Percentiles rank a stretch among this genome's conserved stretches.
Conservation (phyloP, 2,888 invertebrate genomes). For the Drosophila austrosaltans region DNA sequence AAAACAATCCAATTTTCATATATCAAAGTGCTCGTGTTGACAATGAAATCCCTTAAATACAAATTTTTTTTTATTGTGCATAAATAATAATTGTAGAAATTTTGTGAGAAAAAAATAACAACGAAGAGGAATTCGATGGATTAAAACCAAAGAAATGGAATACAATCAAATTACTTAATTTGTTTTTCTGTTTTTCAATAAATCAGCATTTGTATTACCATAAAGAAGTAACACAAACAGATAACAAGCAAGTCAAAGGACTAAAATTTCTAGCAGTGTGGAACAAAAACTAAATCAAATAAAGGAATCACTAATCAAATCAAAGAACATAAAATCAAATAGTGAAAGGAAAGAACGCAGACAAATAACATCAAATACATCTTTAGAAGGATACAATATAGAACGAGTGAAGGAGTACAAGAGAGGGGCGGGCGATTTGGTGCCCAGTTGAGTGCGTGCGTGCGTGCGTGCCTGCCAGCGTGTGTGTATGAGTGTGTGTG, state of each 20-base stretch:
- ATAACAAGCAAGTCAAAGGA: constrained; percentile 8
- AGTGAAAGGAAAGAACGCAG: constrained; percentile 7
- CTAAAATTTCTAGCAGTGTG: constrained; percentile 4
- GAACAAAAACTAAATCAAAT: constrained; percentile 12
- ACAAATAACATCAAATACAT: not conserved
- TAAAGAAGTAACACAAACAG: constrained; percentile 14
- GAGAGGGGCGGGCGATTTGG: not conserved
- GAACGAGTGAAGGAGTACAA: not conserved
- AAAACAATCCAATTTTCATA: too few relatives aligned
- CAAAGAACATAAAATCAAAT: not conserved
- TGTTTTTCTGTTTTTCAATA: not conserved
- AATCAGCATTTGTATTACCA: constrained; percentile 7
- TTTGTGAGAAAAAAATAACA: not conserved
- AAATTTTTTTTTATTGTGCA: not conserved
- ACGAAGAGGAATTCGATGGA: too few relatives aligned
- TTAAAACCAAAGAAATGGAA: too few relatives aligned
- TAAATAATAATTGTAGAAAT: not conserved
- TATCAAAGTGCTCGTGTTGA: too few relatives aligned
- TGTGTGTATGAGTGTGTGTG: constrained; percentile 2
- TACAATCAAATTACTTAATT: too few relatives aligned
- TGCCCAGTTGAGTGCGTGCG: constrained; percentile 2
- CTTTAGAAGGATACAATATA: not conserved
- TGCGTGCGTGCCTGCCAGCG: not conserved
- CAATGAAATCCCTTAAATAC: not conserved
- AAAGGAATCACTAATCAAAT: constrained; percentile 9